Conservation (phyloP, 2,797 vertebrate species). For the Cichlasoma orientale region DNA sequence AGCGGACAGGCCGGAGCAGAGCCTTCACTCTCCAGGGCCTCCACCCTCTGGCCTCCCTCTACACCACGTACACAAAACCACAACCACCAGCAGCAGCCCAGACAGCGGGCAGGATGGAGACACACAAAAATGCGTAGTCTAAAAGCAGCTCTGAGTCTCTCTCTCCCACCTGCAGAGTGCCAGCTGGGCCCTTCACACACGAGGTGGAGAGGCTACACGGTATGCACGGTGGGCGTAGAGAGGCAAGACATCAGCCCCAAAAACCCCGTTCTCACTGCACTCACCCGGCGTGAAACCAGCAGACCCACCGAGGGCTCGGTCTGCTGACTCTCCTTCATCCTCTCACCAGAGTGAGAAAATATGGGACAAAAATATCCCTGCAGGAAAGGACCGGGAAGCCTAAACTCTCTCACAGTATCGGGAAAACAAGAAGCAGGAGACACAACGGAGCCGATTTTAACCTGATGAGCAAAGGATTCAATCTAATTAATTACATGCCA, state of each 20-base stretch:
- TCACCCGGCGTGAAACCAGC: neutral
- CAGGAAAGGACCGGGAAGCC: neutral
- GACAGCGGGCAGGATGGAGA: constrained; percentile 34
- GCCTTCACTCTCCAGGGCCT: constrained; percentile 27
- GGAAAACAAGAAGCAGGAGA: neutral
- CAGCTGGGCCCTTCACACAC: constrained; percentile 12
- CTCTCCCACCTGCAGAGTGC: constrained; percentile 12
- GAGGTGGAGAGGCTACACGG: neutral
- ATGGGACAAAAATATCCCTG: neutral
- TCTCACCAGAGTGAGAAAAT: neutral
- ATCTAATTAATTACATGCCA: too few relatives aligned
- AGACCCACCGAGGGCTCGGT: neutral
- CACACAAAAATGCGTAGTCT: constrained; percentile 56
- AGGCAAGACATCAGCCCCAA: neutral
- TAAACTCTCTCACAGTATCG: neutral
- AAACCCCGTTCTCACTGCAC: neutral
- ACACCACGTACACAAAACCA: constrained; percentile 75
- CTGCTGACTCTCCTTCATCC: neutral
- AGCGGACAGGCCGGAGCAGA: neutral
- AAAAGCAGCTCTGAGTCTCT: constrained; percentile 50
- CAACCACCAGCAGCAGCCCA: constrained; percentile 42
- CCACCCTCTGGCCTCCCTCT: constrained; percentile 43
- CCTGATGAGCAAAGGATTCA: too few relatives aligned
- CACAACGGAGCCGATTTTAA: too few relatives aligned
- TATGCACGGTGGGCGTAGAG: neutral